A percentile compares a stretch with the other conserved stretches of the same genome.
Evolutionary conservation across 2,797 vertebrate genomes (phyloP).

Genomic region (Chelidonichthys spinosus): DNA sequence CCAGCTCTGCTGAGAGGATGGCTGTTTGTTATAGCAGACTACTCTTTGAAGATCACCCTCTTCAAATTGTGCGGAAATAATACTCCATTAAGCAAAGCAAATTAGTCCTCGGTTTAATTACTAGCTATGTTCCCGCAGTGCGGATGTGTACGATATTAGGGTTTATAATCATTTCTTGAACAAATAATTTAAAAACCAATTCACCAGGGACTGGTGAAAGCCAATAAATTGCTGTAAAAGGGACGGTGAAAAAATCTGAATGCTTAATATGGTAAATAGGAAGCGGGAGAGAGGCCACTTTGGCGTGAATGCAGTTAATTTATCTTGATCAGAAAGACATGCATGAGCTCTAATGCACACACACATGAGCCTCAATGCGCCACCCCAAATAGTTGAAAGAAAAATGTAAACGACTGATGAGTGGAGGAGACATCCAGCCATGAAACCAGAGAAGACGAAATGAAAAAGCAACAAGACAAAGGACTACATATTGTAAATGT

Average conservation of each 20-base stretch:
- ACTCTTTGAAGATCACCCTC: conserved; percentile 83
- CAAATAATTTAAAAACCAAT: conserved; percentile 81
- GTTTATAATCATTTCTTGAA: conserved; percentile 80
- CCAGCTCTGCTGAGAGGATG: conserved; percentile 54
- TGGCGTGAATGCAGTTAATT: conserved; percentile 68
- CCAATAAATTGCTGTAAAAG: conserved; percentile 63
- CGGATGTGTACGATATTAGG: conserved; percentile 77
- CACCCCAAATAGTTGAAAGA: conserved; percentile 31
- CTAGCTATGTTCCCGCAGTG: conserved; percentile 76
- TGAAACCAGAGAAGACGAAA: conserved; percentile 5
- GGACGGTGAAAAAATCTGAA: conserved; percentile 63
- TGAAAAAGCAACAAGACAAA: background rate
- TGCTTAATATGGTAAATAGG: conserved; percentile 78
- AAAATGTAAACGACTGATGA: conserved; percentile 41
- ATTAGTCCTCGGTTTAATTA: conserved; percentile 84
- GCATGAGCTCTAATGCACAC: conserved; percentile 51
- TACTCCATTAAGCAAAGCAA: conserved; percentile 84
- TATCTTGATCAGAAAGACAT: conserved; percentile 74
- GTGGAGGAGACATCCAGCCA: conserved; percentile 17
- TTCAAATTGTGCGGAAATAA: conserved; percentile 85
- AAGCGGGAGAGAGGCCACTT: conserved; percentile 68
- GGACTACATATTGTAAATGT: background rate
- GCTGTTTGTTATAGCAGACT: conserved; percentile 68
- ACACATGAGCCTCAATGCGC: conserved; percentile 18
- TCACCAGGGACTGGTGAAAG: conserved; percentile 58